Percentiles rank a stretch among this genome's conserved stretches.
These are phyloP conservation scores for Enteromius radiatus DNA, from an alignment of 2,797 vertebrate species.

Conservation along the genomic window DNA sequence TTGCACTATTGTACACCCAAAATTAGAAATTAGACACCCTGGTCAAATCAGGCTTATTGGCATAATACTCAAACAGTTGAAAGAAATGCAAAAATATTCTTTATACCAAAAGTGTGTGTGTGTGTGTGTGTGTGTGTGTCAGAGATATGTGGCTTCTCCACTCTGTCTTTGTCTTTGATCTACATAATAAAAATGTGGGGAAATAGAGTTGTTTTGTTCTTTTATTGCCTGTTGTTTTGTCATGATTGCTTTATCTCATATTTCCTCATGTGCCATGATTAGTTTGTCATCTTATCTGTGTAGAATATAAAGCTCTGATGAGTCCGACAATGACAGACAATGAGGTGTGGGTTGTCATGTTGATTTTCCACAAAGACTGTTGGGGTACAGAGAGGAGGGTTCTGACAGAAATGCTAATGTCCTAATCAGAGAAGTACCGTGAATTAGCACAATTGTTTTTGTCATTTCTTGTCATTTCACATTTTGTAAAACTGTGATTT, in stretches of 20 bases:
- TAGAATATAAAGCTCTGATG: conserved; percentile 54
- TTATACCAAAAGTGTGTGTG: conserved; percentile 30
- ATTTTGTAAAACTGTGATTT: conserved; percentile 4
- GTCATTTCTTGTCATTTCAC: conserved; percentile 18
- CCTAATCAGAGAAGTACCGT: background rate
- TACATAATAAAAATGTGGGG: conserved; percentile 51
- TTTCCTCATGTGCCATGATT: conserved; percentile 62
- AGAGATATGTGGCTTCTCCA: conserved; percentile 45
- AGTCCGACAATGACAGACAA: conserved; percentile 57
- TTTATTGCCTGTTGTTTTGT: conserved; percentile 51
- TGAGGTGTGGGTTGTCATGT: conserved; percentile 54
- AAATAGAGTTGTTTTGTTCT: conserved; percentile 26
- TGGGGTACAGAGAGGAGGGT: conserved; percentile 35
- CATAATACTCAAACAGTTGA: conserved; percentile 4
- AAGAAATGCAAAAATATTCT: conserved; percentile 3
- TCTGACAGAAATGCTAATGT: conserved; percentile 60
- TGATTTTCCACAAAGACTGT: conserved; percentile 39
- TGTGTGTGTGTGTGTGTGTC: conserved; percentile 43
- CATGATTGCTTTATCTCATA: conserved; percentile 56
- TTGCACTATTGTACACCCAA: background rate
- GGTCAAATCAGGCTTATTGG: conserved; percentile 12
- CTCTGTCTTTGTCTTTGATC: conserved; percentile 56
- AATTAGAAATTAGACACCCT: background rate
- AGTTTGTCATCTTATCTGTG: conserved; percentile 57
- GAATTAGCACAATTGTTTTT: background rate